Evolutionary conservation across 35 echinoderm and acorn worm genomes (phyloP).

Genomic region (Diadema setosum): DNA sequence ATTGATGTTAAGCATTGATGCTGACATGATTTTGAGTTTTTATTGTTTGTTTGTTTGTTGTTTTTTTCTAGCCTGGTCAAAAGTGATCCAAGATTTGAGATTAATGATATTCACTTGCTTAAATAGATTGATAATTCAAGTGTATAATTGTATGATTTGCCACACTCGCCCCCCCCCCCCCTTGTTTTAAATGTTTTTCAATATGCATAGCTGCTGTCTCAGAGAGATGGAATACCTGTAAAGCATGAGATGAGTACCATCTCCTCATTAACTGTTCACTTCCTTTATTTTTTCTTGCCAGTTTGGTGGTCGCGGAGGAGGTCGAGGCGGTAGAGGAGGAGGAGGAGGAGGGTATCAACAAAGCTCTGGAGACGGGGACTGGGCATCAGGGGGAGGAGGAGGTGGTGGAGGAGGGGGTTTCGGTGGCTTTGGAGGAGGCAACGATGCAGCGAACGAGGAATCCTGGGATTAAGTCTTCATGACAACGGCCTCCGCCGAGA

Average conservation of each 20-base stretch:
- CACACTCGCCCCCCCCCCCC: not conserved
- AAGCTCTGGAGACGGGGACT: not conserved
- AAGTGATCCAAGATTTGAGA: no score
- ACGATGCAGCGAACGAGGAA: not conserved
- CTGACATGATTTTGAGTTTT: no score
- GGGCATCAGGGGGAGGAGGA: not conserved
- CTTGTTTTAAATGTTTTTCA: not conserved
- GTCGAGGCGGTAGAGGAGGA: not conserved
- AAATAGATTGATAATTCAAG: not conserved
- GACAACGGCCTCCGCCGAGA: no score
- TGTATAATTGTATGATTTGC: not conserved
- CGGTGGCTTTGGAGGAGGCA: not conserved
- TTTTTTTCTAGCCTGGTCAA: no score
- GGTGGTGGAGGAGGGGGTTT: not conserved
- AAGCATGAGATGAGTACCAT: no score
- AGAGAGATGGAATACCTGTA: no score
- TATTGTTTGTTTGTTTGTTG: no score
- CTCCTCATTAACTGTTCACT: not conserved
- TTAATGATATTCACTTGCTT: no score
- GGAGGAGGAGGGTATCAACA: not conserved
- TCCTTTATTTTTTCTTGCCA: not conserved
- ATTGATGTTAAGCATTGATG: no score
- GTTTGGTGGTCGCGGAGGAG: slow-evolving; percentile 37
- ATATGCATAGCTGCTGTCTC: not conserved
- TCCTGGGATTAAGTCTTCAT: slow-evolving; percentile 13